Conservation (phyloP, 2,113 vertebrate genomes). For the Hippoglossus stenolepis region DNA sequence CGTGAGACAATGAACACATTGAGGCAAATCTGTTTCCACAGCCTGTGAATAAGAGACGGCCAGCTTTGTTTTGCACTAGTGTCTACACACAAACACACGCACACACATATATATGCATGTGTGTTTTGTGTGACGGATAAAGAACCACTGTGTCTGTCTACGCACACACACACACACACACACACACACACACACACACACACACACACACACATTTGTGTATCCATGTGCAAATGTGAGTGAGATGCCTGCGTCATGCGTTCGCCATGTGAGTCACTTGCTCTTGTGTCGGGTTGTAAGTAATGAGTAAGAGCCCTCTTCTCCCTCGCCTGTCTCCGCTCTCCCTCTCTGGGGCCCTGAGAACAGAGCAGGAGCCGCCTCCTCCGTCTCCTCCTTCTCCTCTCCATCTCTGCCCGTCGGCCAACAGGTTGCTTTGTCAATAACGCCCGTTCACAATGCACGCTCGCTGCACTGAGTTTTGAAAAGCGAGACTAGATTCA, state of each 20-base stretch:
- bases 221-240: constrained; percentile 37
- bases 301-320: constrained; percentile 63
- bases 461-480: constrained; percentile 9
- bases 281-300: constrained; percentile 56
- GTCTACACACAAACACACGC: constrained; percentile 16
- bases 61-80: constrained; percentile 69
- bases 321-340: constrained; percentile 20
- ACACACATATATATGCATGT: not conserved
- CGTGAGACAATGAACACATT: constrained; percentile 73
- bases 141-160: constrained; percentile 49
- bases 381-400: constrained; percentile 2
- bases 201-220: constrained; percentile 19
- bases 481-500: constrained; percentile 48
- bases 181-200: not conserved
- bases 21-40: constrained; percentile 74
- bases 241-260: constrained; percentile 69
- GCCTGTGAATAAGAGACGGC: constrained; percentile 68
- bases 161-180: not conserved
- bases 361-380: not conserved
- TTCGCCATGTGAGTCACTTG: constrained; percentile 77
- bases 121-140: constrained; percentile 22
- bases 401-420: constrained; percentile 26
- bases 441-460: constrained; percentile 29
- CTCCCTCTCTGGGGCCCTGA: constrained; percentile 26
- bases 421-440: constrained; percentile 76